Base-by-base conservation (phyloP, 2,797 vertebrate genomes). In the Acipenser oxyrinchus region DNA sequence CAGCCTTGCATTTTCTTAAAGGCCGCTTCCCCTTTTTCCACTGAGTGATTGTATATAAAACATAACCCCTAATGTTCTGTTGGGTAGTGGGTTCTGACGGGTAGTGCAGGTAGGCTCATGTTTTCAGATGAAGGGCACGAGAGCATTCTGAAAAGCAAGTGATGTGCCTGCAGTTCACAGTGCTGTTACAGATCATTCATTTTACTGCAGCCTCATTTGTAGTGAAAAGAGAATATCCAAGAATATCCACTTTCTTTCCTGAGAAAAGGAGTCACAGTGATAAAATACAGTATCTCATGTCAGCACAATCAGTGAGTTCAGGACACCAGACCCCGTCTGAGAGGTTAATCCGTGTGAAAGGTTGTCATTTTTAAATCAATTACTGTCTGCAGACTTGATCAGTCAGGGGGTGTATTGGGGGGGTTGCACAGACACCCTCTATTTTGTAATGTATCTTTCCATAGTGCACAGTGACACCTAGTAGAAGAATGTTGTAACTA, bases 181-280 rank as follows among this genome's bases (percentile, higher is more conserved):
- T 64, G 7, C 60, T 72, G 85, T 82, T 83, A 87, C 81, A 84
- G 74, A 67, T 70, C 76, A 70, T 87, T 82, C 82, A 82, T 83
- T 87, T 86, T 75, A 87, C 78, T 70, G 80, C 74, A 78, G 75
- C 62, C 71, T 80, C 75, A 77, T 81, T 82, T 81, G 75, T 80
- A 79, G 72, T 69, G 68, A 76, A n/a, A 74, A 58, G 63, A 64
- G 51, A 59, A 75, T 68, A 62, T 10, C 10, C 12, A 49, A 37
- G 48, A 37, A 57, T 18, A 62, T 37, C 23, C 23, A 37, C 23
- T 4, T 37, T 37, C 23, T 37, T 37, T 37, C 23, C 23, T 53
- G 52, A n/a, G 52, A 51, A 49, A 55, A 59, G 51, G 60, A 63
- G 58, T 15, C 23, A 59, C 64, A 50, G 18, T 63, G 60, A 65